phyloP scores from a whole-genome alignment of 2,113 vertebrate species.

The Hydrochoerus hydrochaeris region DNA sequence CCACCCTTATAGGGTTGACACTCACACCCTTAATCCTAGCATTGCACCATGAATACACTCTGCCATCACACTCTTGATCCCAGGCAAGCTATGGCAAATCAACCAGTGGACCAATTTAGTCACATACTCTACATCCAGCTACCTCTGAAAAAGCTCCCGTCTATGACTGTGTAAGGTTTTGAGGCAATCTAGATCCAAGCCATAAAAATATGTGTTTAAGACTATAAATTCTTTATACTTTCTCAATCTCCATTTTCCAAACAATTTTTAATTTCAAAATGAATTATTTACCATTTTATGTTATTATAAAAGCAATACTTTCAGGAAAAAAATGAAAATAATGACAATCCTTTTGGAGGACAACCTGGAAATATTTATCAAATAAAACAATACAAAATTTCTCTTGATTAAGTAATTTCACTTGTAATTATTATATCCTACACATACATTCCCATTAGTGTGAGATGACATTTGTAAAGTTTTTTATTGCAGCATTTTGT shows the following conservation, averaged over 20 bases:
- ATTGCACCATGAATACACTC: too few species aligned
- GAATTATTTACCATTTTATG: neutral
- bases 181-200: neutral
- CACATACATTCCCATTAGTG: neutral
- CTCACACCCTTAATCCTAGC: neutral
- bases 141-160: neutral
- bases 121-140: neutral
- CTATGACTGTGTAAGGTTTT: neutral
- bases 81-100: neutral
- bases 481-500: neutral
- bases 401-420: neutral
- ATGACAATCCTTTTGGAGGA: neutral
- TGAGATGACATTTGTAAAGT: neutral
- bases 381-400: neutral
- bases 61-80: neutral
- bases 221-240: constrained; percentile 43
- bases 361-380: neutral
- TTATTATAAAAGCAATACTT: constrained; percentile 1
- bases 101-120: neutral
- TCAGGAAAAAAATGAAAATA: constrained; percentile 20
- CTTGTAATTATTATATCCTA: neutral
- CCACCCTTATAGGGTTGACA: neutral
- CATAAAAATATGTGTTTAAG: neutral
- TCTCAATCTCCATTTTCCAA: constrained; percentile 28
- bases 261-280: constrained; percentile 34